Evolutionary conservation across 2,888 invertebrate genomes (phyloP), one percentile per base, ranked within the genome.

Genomic region (Cantharis rustica): DNA sequence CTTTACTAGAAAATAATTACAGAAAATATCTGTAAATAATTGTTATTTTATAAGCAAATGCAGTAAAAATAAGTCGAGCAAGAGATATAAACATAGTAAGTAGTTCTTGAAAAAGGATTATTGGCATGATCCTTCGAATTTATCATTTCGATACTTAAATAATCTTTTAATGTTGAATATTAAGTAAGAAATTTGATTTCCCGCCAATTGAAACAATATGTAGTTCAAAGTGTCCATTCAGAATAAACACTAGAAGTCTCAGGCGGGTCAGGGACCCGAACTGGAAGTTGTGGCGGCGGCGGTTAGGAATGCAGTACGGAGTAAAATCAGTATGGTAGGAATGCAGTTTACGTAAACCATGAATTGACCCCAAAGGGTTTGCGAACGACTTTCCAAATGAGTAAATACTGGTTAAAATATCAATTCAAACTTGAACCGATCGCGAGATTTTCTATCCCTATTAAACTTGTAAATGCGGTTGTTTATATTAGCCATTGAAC

Each of bases 241-340:
- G 20, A 66, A 66, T 66, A 66, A 66, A 66, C 64, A 66, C 64
- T 66, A 66, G 64, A 66, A 66, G 64, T 66, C 64, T 66, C 64
- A 66, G 75, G 79, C 79, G 78, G 81, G 79, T 81, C 81, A 79
- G 78, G 27, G 73, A 75, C 71, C 72, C 69, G 72, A 75, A 83
- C 69, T 72, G 69, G 72, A 72, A 79, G 80, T 81, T 78, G 80
- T 78, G 80, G 82, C 80, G 80, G 81, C 81, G 81, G 81, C 80
- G 80, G 80, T 79, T 80, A 79, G 81, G 83, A 83, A 83, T 83
- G 83, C 82, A 83, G 83, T 82, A 20, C 64, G 64, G 23, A 66
- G 64, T 66, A 66, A 66, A 66, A 66, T 66, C 64, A 66, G 20
- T 66, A 66, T 66, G 64, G 23, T 66, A 66, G 64, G 64, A 66